Conservation (phyloP, 2,888 invertebrate genomes). For the Metallyticus violacea region DNA sequence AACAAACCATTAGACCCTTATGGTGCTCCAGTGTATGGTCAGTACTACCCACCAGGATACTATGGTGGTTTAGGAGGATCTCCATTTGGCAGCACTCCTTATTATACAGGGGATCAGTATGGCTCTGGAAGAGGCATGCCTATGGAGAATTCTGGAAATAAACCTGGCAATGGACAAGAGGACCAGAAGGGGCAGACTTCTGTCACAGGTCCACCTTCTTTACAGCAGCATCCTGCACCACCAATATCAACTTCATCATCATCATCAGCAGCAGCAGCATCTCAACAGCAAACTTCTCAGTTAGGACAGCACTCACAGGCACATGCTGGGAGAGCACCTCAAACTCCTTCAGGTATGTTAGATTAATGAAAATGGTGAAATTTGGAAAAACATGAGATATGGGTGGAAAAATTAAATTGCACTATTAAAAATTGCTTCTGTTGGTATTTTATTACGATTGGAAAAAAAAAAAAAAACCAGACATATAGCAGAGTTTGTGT, state of each 20-base stretch:
- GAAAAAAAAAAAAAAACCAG: no score
- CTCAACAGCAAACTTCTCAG: background rate
- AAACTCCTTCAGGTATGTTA: background rate
- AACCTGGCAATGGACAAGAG: background rate
- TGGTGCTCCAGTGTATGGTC: conserved; percentile 6
- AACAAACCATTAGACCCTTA: conserved; percentile 11
- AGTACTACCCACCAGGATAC: conserved; percentile 12
- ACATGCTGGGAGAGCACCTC: background rate
- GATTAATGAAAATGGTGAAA: no score
- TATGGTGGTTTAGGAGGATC: conserved; percentile 2
- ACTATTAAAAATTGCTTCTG: no score
- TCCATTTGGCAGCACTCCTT: background rate
- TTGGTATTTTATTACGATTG: no score
- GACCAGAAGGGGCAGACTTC: background rate
- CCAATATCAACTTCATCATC: background rate
- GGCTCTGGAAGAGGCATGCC: background rate
- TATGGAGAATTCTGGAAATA: background rate
- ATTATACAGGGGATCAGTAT: background rate
- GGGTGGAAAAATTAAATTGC: no score
- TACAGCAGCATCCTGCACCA: conserved; percentile 16
- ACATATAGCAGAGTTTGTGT: no score
- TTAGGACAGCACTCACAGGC: conserved; percentile 2
- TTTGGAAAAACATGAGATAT: no score
- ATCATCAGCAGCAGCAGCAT: background rate
- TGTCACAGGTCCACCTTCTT: background rate